Conservation (phyloP, 2,888 invertebrate genomes). For the Stenodema calcarata region DNA sequence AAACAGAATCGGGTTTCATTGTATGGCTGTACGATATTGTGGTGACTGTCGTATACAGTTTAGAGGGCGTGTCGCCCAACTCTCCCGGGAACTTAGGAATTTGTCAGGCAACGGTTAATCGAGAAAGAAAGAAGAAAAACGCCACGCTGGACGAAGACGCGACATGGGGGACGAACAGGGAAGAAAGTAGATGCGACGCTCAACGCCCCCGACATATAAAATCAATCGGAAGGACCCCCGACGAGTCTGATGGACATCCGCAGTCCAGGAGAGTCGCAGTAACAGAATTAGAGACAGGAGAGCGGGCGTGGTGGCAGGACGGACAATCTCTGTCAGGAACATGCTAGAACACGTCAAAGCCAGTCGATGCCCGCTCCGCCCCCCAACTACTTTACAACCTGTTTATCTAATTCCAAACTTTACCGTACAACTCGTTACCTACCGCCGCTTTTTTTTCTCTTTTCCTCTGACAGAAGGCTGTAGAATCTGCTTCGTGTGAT, state of each 20-base stretch:
- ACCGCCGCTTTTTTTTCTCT: background rate
- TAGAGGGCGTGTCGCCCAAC: background rate
- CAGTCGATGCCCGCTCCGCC: background rate
- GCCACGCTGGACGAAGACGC: background rate
- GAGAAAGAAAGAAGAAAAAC: background rate
- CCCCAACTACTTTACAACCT: background rate
- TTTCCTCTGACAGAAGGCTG: background rate
- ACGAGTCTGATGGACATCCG: background rate
- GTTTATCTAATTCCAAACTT: constrained; percentile 4
- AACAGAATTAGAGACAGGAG: background rate
- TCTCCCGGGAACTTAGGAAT: background rate
- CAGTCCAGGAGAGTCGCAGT: background rate
- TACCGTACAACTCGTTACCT: constrained; percentile 1
- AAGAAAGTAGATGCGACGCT: constrained; percentile 8
- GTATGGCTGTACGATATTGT: too few relatives aligned
- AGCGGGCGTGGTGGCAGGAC: constrained; percentile 8
- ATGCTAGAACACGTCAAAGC: constrained; percentile 14
- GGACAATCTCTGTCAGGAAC: constrained; percentile 33
- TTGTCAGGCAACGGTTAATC: background rate
- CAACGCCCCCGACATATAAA: background rate
- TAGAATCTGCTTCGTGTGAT: background rate
- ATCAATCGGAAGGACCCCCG: constrained; percentile 5
- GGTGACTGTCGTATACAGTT: too few relatives aligned
- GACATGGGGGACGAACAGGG: background rate
- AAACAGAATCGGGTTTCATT: too few relatives aligned